Evolutionary conservation across 1,140 invertebrate genomes (phyloP).

Genomic region (Leptinotarsa lineolata): DNA sequence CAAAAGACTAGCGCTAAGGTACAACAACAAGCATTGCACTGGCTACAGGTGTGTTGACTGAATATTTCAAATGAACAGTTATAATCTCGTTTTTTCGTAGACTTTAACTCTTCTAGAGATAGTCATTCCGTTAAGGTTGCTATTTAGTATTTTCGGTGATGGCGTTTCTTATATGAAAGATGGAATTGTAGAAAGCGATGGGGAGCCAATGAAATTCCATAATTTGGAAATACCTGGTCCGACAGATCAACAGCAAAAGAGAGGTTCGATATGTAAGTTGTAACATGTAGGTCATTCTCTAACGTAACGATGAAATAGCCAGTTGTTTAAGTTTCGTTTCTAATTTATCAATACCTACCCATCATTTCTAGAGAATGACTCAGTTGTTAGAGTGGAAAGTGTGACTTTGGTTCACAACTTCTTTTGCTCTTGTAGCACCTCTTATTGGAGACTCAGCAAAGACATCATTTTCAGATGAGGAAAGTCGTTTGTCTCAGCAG

Average conservation of each 20-base stretch:
- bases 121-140: conserved; percentile 79
- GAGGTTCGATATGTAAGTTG: conserved; percentile 63
- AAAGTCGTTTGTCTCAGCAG: conserved; percentile 64
- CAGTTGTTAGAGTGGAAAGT: conserved; percentile 22
- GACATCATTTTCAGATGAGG: conserved; percentile 74
- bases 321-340: too few relatives aligned
- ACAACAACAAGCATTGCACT: conserved; percentile 91
- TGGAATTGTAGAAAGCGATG: conserved; percentile 59
- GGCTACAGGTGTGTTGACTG: conserved; percentile 79
- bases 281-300: background rate
- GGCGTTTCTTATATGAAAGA: conserved; percentile 72
- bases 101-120: conserved; percentile 88
- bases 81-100: conserved; percentile 44
- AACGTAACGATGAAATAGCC: background rate
- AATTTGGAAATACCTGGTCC: conserved; percentile 51
- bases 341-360: too few relatives aligned
- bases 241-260: conserved; percentile 51
- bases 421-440: conserved; percentile 57
- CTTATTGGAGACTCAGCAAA: conserved; percentile 67
- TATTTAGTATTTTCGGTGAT: conserved; percentile 88
- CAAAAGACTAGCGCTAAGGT: conserved; percentile 82
- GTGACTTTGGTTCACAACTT: conserved; percentile 8
- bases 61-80: too few relatives aligned
- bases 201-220: conserved; percentile 49
- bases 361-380: conserved; percentile 1